Evolutionary conservation across 2,797 vertebrate species (phyloP).

Genomic region (Buceros bicornis): DNA sequence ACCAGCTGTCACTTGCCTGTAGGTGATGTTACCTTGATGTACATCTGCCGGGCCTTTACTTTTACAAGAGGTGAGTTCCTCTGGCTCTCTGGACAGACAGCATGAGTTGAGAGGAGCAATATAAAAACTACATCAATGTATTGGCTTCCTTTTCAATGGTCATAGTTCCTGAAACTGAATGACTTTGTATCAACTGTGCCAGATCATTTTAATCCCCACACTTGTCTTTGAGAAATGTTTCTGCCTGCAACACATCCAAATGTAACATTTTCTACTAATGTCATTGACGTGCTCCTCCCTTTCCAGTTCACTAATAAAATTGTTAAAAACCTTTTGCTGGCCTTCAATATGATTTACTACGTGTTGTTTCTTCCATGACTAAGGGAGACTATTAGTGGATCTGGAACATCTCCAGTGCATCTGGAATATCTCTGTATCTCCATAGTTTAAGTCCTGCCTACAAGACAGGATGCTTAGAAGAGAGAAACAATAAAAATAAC

Average conservation of each 20-base stretch:
- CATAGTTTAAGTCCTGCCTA: not conserved
- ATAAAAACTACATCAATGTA: not conserved
- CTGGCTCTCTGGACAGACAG: not conserved
- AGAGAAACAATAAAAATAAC: not conserved
- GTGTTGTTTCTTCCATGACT: not conserved
- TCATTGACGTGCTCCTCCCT: not conserved
- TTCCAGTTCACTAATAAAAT: conserved; percentile 28
- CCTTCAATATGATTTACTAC: not conserved
- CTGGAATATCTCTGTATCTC: not conserved
- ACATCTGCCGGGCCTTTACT: not conserved
- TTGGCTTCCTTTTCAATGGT: not conserved
- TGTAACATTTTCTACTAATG: not conserved
- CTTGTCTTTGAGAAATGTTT: not conserved
- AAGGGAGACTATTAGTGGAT: not conserved
- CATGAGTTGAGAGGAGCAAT: not conserved
- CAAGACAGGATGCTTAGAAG: not conserved
- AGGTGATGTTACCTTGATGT: not conserved
- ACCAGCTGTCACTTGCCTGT: not conserved
- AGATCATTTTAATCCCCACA: not conserved
- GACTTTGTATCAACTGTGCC: not conserved
- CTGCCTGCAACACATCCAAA: not conserved
- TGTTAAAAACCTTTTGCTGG: not conserved
- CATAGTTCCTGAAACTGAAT: not conserved
- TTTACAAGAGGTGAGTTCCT: not conserved
- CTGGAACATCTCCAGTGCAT: not conserved